Conservation (phyloP, 2,888 invertebrate species). For the Allophyes oxyacanthae region DNA sequence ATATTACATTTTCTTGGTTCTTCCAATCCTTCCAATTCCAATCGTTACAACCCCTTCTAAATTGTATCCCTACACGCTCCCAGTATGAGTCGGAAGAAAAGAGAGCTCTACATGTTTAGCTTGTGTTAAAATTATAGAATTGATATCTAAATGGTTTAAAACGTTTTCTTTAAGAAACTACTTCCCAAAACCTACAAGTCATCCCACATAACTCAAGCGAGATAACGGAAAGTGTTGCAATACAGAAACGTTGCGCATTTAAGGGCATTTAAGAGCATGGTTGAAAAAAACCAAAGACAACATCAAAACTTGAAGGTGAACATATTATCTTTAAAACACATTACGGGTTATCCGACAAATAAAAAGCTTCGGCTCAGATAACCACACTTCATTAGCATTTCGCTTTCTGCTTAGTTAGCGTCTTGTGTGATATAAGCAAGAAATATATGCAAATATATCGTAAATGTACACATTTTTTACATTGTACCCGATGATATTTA, state of each 20-base stretch:
- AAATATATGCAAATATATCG: conserved; percentile 68
- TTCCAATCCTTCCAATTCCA: too few species aligned
- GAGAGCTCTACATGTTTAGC: too few species aligned
- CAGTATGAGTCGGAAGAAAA: too few species aligned
- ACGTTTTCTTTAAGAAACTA: too few species aligned
- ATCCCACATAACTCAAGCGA: conserved; percentile 34
- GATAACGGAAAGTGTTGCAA: conserved; percentile 48
- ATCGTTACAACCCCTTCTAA: too few species aligned
- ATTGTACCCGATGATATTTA: conserved; percentile 37
- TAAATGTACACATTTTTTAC: conserved; percentile 55
- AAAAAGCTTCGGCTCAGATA: conserved; percentile 69
- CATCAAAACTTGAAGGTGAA: conserved; percentile 67
- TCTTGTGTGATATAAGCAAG: conserved; percentile 62
- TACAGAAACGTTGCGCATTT: conserved; percentile 53
- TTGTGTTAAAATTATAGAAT: too few species aligned
- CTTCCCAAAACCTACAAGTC: conserved; percentile 5
- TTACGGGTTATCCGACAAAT: conserved; percentile 75
- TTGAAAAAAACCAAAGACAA: conserved; percentile 57
- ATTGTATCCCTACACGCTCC: too few species aligned
- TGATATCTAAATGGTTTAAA: too few species aligned
- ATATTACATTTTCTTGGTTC: too few species aligned
- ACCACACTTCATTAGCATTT: conserved; percentile 77
- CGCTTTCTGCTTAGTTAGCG: conserved; percentile 65
- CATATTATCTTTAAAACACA: conserved; percentile 76
- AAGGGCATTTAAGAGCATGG: conserved; percentile 53